Conservation (phyloP, 2,113 vertebrate genomes). For the Microcebus griseorufus region DNA sequence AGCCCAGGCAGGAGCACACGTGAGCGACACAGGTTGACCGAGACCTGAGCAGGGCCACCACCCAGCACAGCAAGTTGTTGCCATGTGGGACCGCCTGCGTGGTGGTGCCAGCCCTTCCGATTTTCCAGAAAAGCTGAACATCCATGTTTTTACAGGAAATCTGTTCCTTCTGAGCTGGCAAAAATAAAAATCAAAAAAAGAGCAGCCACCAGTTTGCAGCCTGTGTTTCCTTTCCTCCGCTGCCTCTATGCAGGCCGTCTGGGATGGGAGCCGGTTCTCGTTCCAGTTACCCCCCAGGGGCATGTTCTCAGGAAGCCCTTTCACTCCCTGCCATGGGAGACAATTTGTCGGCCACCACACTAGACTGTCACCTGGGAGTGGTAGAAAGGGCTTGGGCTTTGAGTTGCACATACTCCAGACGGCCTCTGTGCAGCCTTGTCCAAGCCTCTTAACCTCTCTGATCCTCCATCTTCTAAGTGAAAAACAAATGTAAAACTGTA, state of each 20-base stretch:
- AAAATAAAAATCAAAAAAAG: not conserved
- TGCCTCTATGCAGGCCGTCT: not conserved
- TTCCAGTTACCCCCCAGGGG: not conserved
- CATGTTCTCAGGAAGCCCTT: not conserved
- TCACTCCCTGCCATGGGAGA: not conserved
- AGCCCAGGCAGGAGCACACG: fast-evolving
- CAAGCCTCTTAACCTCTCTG: not conserved
- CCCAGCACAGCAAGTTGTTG: fast-evolving
- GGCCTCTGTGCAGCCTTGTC: not conserved
- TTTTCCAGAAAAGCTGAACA: not conserved
- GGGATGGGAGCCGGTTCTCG: not conserved
- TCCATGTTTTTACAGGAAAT: not conserved
- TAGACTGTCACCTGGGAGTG: not conserved
- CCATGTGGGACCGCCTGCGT: not conserved
- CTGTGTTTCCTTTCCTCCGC: not conserved
- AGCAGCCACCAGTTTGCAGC: not conserved
- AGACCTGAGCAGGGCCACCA: not conserved
- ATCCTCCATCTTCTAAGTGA: not conserved
- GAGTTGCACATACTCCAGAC: not conserved
- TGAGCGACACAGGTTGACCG: not conserved
- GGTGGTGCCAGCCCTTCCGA: not conserved
- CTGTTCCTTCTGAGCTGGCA: constrained; percentile 1
- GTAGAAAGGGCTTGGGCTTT: not conserved
- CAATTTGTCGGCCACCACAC: not conserved
- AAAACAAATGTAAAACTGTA: not conserved